Evolutionary conservation across 2,113 vertebrate species (phyloP).

Genomic region (Meriones unguiculatus): DNA sequence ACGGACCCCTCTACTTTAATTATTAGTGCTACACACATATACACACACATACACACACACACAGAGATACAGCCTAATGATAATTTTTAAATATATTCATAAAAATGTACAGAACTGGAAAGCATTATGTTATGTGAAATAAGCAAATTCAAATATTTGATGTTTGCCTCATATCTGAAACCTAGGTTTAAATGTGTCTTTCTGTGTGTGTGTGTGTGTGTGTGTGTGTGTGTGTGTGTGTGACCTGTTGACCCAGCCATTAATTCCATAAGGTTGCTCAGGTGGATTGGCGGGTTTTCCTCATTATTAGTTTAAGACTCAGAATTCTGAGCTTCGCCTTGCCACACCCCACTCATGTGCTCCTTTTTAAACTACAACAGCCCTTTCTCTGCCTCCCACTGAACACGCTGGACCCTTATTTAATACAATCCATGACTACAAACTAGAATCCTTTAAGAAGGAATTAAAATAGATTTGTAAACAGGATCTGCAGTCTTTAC

Average conservation of each 20-base stretch:
- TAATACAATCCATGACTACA: background rate
- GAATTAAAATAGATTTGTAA: background rate
- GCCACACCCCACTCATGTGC: background rate
- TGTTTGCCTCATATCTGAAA: background rate
- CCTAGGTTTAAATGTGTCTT: background rate
- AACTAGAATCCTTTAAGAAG: background rate
- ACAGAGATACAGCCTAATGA: background rate
- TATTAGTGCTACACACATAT: background rate
- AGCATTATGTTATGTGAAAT: background rate
- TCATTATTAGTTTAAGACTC: background rate
- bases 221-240: background rate
- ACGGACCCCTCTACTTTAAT: background rate
- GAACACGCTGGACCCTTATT: background rate
- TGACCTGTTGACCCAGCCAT: background rate
- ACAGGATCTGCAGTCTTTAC: background rate
- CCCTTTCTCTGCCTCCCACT: background rate
- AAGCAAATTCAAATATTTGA: background rate
- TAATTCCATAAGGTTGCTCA: background rate
- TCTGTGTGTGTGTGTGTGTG: no score
- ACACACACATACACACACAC: background rate
- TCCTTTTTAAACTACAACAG: background rate
- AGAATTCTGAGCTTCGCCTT: background rate
- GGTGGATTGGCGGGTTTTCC: background rate
- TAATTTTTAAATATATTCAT: background rate
- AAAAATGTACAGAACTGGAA: background rate